Evolutionary conservation across 2,888 invertebrate genomes (phyloP), one percentile per base, ranked within the genome.

Genomic region (Esperia sulphurella): DNA sequence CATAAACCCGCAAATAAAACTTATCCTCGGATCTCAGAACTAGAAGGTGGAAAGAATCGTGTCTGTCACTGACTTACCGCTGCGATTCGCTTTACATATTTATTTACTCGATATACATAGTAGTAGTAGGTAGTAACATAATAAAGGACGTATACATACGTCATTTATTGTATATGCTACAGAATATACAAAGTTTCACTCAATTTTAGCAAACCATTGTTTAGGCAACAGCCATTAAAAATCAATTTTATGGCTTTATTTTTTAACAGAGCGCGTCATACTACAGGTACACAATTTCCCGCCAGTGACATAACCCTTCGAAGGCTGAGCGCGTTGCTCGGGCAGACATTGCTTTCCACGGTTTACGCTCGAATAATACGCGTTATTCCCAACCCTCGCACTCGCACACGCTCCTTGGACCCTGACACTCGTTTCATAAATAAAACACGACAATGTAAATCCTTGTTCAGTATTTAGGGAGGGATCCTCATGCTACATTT

Each of bases 1-100:
- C 56, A 56, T 63, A 59, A 65, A 59, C 56, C 49, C 50, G 49
- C 51, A 50, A 58, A 64, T 68, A 62, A 66, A 64, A 61, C 50
- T 56, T 57, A 61, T 64, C 57, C 51, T 42, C 30, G 46, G 30
- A 42, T 49, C 46, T 43, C 37, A 31, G 51, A 52, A 54, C 52
- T 48, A 52, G 48, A 49, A 35, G 48, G 29, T 46, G 14, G 44
- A 47, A 40, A 29, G 43, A 43, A 53, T 46, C 37, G 31, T 13
- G 43, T 40, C 43, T 2, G 33, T 10, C 10, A 12, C 37, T 37
- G 37, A 37, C 37, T 37, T 37, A 13, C n/a, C 12, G 12, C 13
- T 37, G 37, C 3, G 40, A 41, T 41, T 41, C 5, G 41, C 21
- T 41, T 28, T 39, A 1, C 14, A 2, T 8, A 8, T 10, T 33